Conservation (phyloP, 1,140 invertebrate species). For the Diachasma alloeum region DNA sequence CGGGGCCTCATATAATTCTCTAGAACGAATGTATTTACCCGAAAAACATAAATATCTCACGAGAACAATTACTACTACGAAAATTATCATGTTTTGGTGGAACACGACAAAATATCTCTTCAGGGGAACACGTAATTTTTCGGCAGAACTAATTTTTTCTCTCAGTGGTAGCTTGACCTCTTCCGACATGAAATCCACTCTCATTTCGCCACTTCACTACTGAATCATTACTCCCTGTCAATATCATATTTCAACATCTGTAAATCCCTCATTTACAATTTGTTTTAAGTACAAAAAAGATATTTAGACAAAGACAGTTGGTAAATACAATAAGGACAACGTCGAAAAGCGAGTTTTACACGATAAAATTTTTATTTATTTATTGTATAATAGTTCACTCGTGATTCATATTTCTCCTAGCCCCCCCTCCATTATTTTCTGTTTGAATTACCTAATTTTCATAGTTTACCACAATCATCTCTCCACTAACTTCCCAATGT, state of each 20-base stretch:
- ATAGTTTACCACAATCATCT: slow-evolving; percentile 23
- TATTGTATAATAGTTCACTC: slow-evolving; percentile 18
- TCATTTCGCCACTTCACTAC: neutral
- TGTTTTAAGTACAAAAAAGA: slow-evolving; percentile 34
- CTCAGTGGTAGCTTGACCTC: no score
- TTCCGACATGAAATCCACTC: no score
- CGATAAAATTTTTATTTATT: slow-evolving; percentile 32
- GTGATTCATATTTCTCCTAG: slow-evolving; percentile 29
- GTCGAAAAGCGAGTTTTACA: slow-evolving; percentile 34
- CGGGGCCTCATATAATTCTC: no score
- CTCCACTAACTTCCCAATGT: neutral
- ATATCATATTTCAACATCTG: slow-evolving; percentile 7
- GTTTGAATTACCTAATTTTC: slow-evolving; percentile 21
- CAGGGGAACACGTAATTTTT: no score
- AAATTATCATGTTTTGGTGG: no score
- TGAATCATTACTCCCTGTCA: slow-evolving; percentile 16
- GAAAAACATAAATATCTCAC: no score
- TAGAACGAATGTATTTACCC: no score
- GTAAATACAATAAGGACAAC: slow-evolving; percentile 36
- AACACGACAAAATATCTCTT: no score
- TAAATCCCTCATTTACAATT: neutral
- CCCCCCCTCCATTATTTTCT: neutral
- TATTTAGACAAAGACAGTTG: slow-evolving; percentile 32
- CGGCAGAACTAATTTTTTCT: no score
- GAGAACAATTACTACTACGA: no score